Evolutionary conservation across 2,888 invertebrate species (phyloP), one percentile per base, ranked within the genome.

Genomic region (Scaptomyza polygonia): DNA sequence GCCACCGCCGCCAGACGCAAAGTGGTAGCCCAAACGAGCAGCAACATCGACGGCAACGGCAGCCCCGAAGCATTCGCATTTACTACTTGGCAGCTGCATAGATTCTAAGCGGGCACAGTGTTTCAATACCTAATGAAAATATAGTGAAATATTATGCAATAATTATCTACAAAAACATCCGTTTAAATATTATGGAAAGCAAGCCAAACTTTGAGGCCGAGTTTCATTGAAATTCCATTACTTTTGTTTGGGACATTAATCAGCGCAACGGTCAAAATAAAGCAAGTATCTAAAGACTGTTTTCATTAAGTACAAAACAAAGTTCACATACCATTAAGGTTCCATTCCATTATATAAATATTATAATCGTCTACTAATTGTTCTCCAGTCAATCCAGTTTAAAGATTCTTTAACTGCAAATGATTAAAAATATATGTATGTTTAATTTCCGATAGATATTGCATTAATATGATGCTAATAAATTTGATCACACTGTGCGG

Each of bases 11-110:
- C 66, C 56, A 68, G 77, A 77, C 83, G 72, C 80, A 80, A 83
- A 83, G 83, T 85, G 79, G 82, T 82, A 83, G 83, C 82, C 72
- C 83, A 85, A 78, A 77, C 82, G 79, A 72, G 69, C 72, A 71
- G 58, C 69, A 73, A 65, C 67, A 58, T 34, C 34, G 7, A 14
- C 54, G 61, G 47, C 39, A 21, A 59, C 68, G 49, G 64, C 67
- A 63, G 58, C 80, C 74, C 64, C 68, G 51, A 77, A 77, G 76
- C 88, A 81, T 57, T 73, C 77, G 39, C 39, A 39, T 39, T 16
- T 39, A 71, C 39, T 39, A 73, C 74, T 68, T 71, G 78, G 81
- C 81, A 82, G 81, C 81, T 80, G 87, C 74, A n/a, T 69, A 54
- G 71, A 63, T 67, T 78, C 79, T 71, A 67, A 62, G 65, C 77